These are phyloP conservation scores for Crocallis elinguaria DNA, from an alignment of 2,888 invertebrate species.

Conservation along the genomic window DNA sequence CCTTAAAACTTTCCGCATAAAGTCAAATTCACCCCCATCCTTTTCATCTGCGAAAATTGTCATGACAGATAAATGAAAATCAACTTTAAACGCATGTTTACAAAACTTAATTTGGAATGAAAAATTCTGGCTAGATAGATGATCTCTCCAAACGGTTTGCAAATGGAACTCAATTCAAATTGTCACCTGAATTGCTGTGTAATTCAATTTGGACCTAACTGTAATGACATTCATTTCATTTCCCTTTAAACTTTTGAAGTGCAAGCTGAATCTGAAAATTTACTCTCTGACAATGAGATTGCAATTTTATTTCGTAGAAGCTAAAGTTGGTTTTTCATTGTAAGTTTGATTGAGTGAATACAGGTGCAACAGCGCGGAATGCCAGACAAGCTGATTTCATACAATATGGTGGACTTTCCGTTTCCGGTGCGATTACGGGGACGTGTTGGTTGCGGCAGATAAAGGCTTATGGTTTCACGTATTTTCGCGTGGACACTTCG, in stretches of 20 bases:
- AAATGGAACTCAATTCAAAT: slow-evolving; percentile 71
- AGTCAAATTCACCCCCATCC: slow-evolving; percentile 37
- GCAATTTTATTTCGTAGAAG: neutral
- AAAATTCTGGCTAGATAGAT: slow-evolving; percentile 57
- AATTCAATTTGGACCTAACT: slow-evolving; percentile 52
- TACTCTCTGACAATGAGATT: neutral
- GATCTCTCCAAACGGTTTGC: slow-evolving; percentile 65
- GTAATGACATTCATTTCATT: slow-evolving; percentile 27
- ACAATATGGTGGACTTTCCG: slow-evolving; percentile 81
- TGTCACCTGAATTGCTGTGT: slow-evolving; percentile 66
- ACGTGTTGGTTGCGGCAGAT: slow-evolving; percentile 51
- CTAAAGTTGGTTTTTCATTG: slow-evolving; percentile 19
- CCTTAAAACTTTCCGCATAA: slow-evolving; percentile 30
- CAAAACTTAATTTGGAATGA: slow-evolving; percentile 47
- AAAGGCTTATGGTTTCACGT: slow-evolving; percentile 39
- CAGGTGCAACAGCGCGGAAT: slow-evolving; percentile 79
- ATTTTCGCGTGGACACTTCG: slow-evolving; percentile 29
- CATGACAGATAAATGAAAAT: slow-evolving; percentile 26
- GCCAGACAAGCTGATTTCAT: slow-evolving; percentile 78
- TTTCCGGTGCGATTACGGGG: slow-evolving; percentile 76
- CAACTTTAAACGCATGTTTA: slow-evolving; percentile 32
- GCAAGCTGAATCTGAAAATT: slow-evolving; percentile 35
- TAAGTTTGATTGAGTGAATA: slow-evolving; percentile 30
- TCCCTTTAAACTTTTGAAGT: slow-evolving; percentile 25
- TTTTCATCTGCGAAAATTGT: slow-evolving; percentile 29